Base-by-base conservation (phyloP, 2,113 vertebrate species). In the Xiphophorus hellerii region DNA sequence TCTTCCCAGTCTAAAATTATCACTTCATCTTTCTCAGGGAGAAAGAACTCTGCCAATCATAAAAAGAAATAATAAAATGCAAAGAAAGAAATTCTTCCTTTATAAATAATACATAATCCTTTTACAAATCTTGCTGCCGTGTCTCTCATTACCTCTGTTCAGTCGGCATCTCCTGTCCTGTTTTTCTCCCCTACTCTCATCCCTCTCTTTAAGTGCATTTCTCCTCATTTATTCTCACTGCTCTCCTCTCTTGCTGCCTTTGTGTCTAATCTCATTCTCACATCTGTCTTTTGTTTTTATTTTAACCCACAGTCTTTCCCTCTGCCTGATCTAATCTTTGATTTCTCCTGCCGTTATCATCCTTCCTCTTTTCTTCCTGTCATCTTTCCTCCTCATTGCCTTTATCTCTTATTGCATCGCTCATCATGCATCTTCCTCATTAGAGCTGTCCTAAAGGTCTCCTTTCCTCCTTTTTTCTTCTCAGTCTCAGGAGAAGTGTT, bases 21-120 rank as follows among this genome's bases (percentile, higher is more conserved):
- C 90, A 78, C 84, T 78, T 76, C 73, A 89, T 92, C 90, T 92
- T 87, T 91, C 90, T 11, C 25, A 82, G 89, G 87, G 79, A 90
- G 78, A 82, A 77, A 61, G 64, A 82, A 69, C 42, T 73, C 86
- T 92, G 88, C 89, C 94, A 93, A 93, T 93, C 90, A 92, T 86
- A 90, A 92, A 87, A 76, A 66, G 74, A 60, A 74, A 37, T 73
- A 67, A 54, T 31, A 54, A 69, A 58, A 30, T 12, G 12, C 15
- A 78, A 73, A 71, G 78, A 86, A 80, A 81, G 81, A 83, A 87
- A 81, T 66, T 70, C 74, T 81, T 35, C 51, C 69, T 78, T 82
- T 91, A 93, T 93, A 93, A 94, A 93, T 94, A 95, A 92, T 85
- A 89, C 89, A 93, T 92, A 92, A 93, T 92, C 87, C 92, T 89